phyloP scores from a whole-genome alignment of 1,140 invertebrate species.

The Aradophagus sp. region DNA sequence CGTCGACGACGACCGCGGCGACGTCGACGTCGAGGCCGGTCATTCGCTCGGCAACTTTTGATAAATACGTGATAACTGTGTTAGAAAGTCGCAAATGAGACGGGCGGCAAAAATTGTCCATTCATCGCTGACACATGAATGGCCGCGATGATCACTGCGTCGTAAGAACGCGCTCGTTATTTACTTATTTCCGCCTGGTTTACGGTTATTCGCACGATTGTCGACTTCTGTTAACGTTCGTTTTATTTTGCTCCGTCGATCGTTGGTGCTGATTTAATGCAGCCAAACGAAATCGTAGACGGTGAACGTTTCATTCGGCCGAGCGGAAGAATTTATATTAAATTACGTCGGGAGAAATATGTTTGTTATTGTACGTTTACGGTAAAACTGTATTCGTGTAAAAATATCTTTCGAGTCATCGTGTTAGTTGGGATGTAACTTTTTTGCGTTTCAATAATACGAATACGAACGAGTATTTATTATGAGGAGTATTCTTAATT shows the following conservation, averaged over 20 bases:
- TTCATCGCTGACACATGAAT: slow-evolving; percentile 38
- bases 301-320: too few relatives aligned
- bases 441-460: too few relatives aligned
- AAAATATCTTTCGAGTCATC: too few relatives aligned
- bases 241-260: background rate
- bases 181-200: slow-evolving; percentile 27
- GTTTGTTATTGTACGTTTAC: too few relatives aligned
- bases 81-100: slow-evolving; percentile 49
- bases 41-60: slow-evolving; percentile 48
- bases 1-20: slow-evolving; percentile 45
- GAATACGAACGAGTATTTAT: too few relatives aligned
- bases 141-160: slow-evolving; percentile 12
- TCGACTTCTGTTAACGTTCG: slow-evolving; percentile 1
- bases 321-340: too few relatives aligned
- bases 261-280: too few relatives aligned
- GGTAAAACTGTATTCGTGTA: too few relatives aligned
- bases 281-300: too few relatives aligned
- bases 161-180: slow-evolving; percentile 20
- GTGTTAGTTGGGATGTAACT: too few relatives aligned
- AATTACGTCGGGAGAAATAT: too few relatives aligned
- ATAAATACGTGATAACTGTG: slow-evolving; percentile 55
- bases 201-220: slow-evolving; percentile 18
- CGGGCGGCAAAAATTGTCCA: slow-evolving; percentile 30
- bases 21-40: slow-evolving; percentile 40
- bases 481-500: too few relatives aligned